Evolutionary conservation across 2,113 vertebrate species (phyloP), one percentile per base, ranked within the genome.

Genomic region (Cryptotis parvus): DNA sequence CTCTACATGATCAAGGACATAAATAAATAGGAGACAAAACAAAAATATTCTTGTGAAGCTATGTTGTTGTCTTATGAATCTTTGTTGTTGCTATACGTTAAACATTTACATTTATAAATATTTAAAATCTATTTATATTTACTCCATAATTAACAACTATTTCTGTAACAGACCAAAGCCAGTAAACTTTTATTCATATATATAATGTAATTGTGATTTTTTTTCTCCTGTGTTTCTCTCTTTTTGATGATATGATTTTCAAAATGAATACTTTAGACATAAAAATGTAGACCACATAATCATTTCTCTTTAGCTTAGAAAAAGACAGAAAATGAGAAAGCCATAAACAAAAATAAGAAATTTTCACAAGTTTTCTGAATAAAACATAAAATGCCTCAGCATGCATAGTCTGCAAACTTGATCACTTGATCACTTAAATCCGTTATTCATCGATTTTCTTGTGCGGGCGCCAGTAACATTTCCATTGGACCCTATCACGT

Each of bases 291-390:
- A 63, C 12, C 14, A 73, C 35, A 69, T 41, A 82, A 52, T 33
- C 9, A 69, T 24, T 39, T 88, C 43, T 80, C 66, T 76, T 43
- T 90, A 20, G 33, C 61, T 93, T 76, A 33, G 69, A 87, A 31
- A 92, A 52, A 70, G 66, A n/a, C 4, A 88, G 33, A 24, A 77
- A 94, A 92, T 63, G 63, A 91, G 14, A 94, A 87, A 78, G 24
- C 8, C 18, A 72, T 92, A 85, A 75, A 78, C 69, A 49, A 74
- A 93, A 92, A 91, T 66, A 94, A 85, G 49, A 35, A 75, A 18
- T 84, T 89, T 89, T 89, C 84, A 93, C 45, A 89, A 93, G 80
- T 92, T 11, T 39, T 84, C 16, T 89, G 91, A 95, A 86, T 86
- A 33, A 93, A 95, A 63, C 33, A 37, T 52, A 58, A 74, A 11